Base-by-base conservation (phyloP, 2,888 invertebrate genomes). In the Lathronympha strigana region DNA sequence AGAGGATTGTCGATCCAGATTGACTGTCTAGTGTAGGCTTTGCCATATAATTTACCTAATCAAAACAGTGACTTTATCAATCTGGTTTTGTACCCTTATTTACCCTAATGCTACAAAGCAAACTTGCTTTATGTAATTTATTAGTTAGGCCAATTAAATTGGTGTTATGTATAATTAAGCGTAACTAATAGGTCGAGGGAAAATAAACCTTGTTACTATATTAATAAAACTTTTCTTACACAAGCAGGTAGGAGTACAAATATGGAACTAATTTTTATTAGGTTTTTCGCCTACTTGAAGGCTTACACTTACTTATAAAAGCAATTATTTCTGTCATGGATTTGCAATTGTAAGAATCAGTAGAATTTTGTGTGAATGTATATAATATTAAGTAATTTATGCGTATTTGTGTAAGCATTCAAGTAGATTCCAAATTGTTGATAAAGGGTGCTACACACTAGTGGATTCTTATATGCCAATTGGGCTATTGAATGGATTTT, bases 61-160 rank as follows among this genome's bases (percentile, higher is more conserved):
- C n/a, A n/a, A n/a, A n/a, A n/a, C n/a, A n/a, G n/a, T n/a, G n/a
- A n/a, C n/a, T n/a, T n/a, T n/a, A n/a, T n/a, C n/a, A n/a, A n/a
- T n/a, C n/a, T n/a, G n/a, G n/a, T n/a, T n/a, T n/a, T n/a, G n/a
- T n/a, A n/a, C n/a, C n/a, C n/a, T n/a, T n/a, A n/a, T n/a, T 5
- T 33, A 33, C 33, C 1, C 3, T 13, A 33, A 33, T 33, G 33
- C 9, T 33, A 15, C 15, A 38, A 38, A 38, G 38, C 15, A n/a
- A 19, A 43, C 19, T 6, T 38, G 15, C 1, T 33, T 9, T 13
- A 1, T 33, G 19, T 19, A 2, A 23, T 69, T 69, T 71, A 69
- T 71, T 72, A 72, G 71, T 64, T 69, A 72, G 58, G 49, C 72
- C 71, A 72, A 72, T 75, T 36, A 73, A 73, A 73, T 74, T 70